phyloP scores from a whole-genome alignment of 2,113 vertebrate genomes.

The Salvator merianae region DNA sequence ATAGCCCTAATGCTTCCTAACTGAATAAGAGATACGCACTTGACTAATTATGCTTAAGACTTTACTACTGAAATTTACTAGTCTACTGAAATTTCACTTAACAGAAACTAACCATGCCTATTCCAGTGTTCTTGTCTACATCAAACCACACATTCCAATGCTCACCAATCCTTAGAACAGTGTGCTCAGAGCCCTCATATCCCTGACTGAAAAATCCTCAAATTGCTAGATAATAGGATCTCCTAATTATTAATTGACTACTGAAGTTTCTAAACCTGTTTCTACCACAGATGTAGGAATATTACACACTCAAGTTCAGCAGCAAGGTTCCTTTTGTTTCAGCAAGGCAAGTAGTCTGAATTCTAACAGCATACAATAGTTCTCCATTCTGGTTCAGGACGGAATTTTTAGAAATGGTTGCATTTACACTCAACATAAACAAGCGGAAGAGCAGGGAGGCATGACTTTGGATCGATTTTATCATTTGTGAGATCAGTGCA shows the following conservation, averaged over 20 bases:
- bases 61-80: no score
- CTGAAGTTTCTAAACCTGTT: background rate
- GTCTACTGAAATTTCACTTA: background rate
- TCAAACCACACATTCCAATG: background rate
- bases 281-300: background rate
- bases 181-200: background rate
- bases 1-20: background rate
- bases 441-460: background rate
- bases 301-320: background rate
- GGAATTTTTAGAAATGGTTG: background rate
- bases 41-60: background rate
- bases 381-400: background rate
- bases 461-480: background rate
- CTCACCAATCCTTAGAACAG: background rate
- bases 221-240: background rate
- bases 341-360: background rate
- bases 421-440: background rate
- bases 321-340: background rate
- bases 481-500: constrained; percentile 1
- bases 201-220: background rate
- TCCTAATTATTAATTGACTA: background rate
- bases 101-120: background rate
- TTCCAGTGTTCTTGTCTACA: background rate
- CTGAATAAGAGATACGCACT: background rate
- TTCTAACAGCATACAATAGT: background rate